A percentile compares a stretch with the other conserved stretches of the same genome.
Conservation (phyloP, 2,113 vertebrate species). For the Lampris incognitus region DNA sequence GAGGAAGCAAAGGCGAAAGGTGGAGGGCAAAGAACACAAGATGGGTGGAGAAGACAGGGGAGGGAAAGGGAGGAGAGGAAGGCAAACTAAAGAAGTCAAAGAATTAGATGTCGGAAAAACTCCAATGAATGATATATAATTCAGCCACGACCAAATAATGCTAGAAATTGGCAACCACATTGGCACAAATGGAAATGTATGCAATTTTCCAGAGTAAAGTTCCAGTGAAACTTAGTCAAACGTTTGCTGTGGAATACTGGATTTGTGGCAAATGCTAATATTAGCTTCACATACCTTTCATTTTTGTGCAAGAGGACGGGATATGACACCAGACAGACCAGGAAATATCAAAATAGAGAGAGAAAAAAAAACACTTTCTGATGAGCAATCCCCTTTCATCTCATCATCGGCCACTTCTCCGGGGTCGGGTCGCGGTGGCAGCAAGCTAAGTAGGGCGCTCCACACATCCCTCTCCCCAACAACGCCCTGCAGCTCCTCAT, state of each 20-base stretch:
- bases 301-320: background rate
- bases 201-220: conserved; percentile 44
- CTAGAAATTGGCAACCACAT: conserved; percentile 15
- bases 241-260: background rate
- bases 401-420: too few relatives aligned
- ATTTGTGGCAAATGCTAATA: conserved; percentile 1
- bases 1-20: too few relatives aligned
- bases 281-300: background rate
- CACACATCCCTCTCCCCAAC: too few relatives aligned
- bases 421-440: too few relatives aligned
- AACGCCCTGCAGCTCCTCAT: too few relatives aligned
- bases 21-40: too few relatives aligned
- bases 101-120: too few relatives aligned
- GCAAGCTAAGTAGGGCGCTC: too few relatives aligned
- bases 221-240: conserved; percentile 41
- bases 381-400: too few relatives aligned
- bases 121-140: conserved; percentile 30
- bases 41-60: conserved; percentile 10
- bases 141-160: conserved; percentile 39
- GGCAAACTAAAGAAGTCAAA: background rate
- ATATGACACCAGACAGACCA: too few relatives aligned
- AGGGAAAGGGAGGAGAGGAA: background rate
- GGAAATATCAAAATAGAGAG: too few relatives aligned
- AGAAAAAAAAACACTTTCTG: too few relatives aligned
- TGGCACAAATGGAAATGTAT: background rate